phyloP scores from a whole-genome alignment of 2,797 vertebrate genomes.

The Pristis pectinata region DNA sequence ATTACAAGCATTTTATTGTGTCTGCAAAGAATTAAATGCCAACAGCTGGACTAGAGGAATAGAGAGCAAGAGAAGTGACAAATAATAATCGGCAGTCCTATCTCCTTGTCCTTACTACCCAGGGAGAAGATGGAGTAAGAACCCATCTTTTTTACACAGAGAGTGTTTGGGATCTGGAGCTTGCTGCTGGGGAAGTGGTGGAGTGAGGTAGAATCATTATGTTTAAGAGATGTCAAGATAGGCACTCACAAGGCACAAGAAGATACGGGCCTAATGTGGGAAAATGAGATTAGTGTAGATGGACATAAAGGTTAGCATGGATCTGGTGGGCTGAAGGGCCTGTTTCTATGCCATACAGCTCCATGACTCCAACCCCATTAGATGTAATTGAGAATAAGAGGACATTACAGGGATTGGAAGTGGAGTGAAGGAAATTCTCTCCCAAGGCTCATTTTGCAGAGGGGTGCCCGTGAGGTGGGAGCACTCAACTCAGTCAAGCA shows the following conservation, averaged over 20 bases:
- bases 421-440: conserved; percentile 41
- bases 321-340: too few species aligned
- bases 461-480: conserved; percentile 40
- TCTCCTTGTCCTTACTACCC: background rate
- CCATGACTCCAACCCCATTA: conserved; percentile 41
- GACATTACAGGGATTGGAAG: conserved; percentile 40
- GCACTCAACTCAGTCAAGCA: conserved; percentile 43
- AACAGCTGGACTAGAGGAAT: background rate
- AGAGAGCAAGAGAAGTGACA: background rate
- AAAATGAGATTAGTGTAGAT: too few species aligned
- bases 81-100: background rate
- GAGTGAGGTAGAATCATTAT: too few species aligned
- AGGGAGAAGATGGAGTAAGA: background rate
- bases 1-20: background rate
- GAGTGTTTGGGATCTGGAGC: too few species aligned
- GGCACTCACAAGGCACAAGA: too few species aligned
- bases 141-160: too few species aligned
- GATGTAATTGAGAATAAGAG: conserved; percentile 28
- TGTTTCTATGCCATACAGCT: too few species aligned
- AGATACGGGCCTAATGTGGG: too few species aligned
- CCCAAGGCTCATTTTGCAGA: conserved; percentile 42
- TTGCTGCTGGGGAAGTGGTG: too few species aligned
- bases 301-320: too few species aligned
- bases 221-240: too few species aligned
- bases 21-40: background rate